Conservation (phyloP, 2,797 vertebrate species). For the Anniella stebbinsi region DNA sequence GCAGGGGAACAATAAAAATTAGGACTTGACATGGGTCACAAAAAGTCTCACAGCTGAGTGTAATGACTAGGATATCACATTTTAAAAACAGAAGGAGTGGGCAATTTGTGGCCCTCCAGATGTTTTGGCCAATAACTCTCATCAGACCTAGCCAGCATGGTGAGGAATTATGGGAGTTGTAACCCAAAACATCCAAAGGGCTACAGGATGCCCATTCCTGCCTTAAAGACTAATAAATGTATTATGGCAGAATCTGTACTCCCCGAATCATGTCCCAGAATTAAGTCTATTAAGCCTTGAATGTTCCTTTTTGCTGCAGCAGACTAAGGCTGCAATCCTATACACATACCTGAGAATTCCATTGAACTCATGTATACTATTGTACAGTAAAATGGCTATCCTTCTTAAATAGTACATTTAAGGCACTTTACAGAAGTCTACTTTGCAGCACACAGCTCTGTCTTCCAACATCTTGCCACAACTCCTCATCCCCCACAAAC, state of each 20-base stretch:
- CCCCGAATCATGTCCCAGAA: background rate
- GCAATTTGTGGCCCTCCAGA: too few species aligned
- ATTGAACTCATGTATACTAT: background rate
- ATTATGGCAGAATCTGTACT: background rate
- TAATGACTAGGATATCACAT: background rate
- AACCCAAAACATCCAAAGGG: too few species aligned
- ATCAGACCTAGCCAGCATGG: too few species aligned
- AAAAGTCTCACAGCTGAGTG: background rate
- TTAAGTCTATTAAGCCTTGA: background rate
- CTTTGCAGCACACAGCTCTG: background rate
- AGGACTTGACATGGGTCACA: background rate
- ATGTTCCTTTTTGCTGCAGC: background rate
- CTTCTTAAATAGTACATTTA: background rate
- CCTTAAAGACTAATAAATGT: too few species aligned
- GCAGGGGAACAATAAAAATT: too few species aligned
- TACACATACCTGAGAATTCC: background rate
- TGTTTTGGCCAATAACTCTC: too few species aligned
- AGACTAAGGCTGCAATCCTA: too few species aligned
- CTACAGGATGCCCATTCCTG: too few species aligned
- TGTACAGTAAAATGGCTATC: background rate
- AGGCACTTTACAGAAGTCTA: background rate
- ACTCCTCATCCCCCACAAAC: background rate
- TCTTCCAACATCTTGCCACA: background rate
- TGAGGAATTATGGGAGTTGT: too few species aligned
- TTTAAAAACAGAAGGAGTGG: background rate